Conservation (phyloP, 2,888 invertebrate genomes). For the Patella ulyssiponensis region DNA sequence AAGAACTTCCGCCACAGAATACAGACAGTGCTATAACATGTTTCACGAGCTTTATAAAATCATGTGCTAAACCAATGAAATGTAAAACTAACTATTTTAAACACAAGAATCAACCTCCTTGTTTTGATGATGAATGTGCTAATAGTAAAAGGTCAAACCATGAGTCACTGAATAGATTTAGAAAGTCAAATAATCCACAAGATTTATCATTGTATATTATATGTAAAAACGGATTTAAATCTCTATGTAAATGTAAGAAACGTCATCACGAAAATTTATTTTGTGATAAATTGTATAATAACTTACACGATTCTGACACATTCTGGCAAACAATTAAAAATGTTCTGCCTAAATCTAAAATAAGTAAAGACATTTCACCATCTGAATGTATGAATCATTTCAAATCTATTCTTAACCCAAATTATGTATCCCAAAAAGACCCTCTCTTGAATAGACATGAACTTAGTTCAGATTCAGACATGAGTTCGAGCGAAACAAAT, state of each 20-base stretch:
- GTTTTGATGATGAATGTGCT: no score
- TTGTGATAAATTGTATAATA: not conserved
- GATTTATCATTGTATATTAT: not conserved
- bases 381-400: not conserved
- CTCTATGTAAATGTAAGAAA: not conserved
- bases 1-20: no score
- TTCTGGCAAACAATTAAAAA: conserved; percentile 2
- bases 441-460: no score
- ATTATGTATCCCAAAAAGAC: not conserved
- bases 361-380: not conserved
- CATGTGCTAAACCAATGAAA: no score
- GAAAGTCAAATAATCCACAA: not conserved
- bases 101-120: no score
- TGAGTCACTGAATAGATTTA: not conserved
- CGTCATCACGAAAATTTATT: not conserved
- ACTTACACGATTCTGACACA: not conserved
- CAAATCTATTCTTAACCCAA: not conserved
- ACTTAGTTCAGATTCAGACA: not conserved
- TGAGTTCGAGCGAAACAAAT: not conserved
- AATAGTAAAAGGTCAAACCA: no score
- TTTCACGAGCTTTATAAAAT: no score
- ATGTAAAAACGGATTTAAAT: not conserved
- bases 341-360: not conserved
- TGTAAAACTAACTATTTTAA: no score
- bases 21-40: no score